Evolutionary conservation across 1,140 invertebrate genomes (phyloP), one percentile per base, ranked within the genome.

Genomic region (Pseudoatta argentina): DNA sequence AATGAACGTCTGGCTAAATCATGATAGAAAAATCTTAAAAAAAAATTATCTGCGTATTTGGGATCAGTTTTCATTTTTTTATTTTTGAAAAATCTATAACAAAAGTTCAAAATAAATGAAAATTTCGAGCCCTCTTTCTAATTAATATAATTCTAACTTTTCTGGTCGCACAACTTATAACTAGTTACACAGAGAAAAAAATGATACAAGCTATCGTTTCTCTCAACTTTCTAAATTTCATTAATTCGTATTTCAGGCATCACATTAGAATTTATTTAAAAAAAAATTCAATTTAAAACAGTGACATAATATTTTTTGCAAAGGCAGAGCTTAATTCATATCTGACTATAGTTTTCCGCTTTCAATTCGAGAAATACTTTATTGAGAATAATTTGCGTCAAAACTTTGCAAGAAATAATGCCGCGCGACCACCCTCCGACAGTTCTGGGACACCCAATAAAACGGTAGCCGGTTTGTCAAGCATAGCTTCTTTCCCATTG

Each of bases 391-490:
- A 59, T 27, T 34, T 16, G n/a, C 12, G 27, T 34, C 10, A 53
- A 57, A 57, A 73, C 12, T 73, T 55, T 18, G 27, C 53, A 18
- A 59, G 72, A 75, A 75, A 34, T 73, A 75, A 72, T 18, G 30
- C 34, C 21, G 21, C 4, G 12, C 34, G 55, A 75, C n/a, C 5
- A 59, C 55, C 55, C 55, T 24, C n/a, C 55, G 55, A 34, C 71
- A 55, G n/a, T 81, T 81, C 48, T 81, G 30, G 51, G 51, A 44
- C 21, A 57, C 16, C 30, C 34, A 39, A n/a, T 81, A 61, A 75
- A 83, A 83, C 55, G 69, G 66, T 83, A 83, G 55, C 69, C 69
- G 79, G 79, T 75, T 73, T 83, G 79, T 83, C 55, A 71, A 61
- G 79, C 78, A 14, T 18, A 44, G 34, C 39, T 83, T 73, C 79